Evolutionary conservation across 2,113 vertebrate species (phyloP), one percentile per base, ranked within the genome.

Genomic region (Platichthys stellatus): DNA sequence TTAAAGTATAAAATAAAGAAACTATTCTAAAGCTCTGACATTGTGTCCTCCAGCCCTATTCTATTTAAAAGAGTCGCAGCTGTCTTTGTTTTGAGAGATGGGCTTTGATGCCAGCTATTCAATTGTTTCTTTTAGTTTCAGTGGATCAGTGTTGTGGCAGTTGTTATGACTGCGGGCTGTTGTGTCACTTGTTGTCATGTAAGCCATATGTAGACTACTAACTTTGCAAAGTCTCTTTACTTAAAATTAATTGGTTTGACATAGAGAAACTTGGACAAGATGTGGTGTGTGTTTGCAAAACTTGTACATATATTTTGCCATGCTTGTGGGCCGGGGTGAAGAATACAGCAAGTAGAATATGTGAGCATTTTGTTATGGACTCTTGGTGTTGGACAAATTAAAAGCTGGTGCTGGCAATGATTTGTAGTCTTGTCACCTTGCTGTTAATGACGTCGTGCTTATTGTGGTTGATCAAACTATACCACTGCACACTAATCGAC

Each of bases 101-200:
- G 54, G 21, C 13, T 74, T 31, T 28, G 59, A 64, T 54, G 56
- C n/a, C 10, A 59, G 43, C 40, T 70, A 54, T 54, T 54, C 14
- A 20, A 54, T n/a, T 7, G n/a, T 54, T 54, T 54, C 20, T 21
- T 54, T 17, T 54, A 9, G 20, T 54, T n/a, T 21, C 51, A 54
- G 18, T n/a, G 20, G 47, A 51, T 18, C 24, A 71, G 7, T 74
- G 69, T 82, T 76, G 21, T 26, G 58, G 28, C 23, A 54, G 74
- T 56, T 82, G 79, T 76, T 73, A 26, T 81, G 70, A 69, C 75
- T 72, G 20, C 75, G 74, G 69, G 61, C 77, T 72, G 73, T 76
- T 80, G 51, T 63, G 47, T 78, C 61, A 63, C 75, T 78, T 89
- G 81, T 85, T 87, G 71, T 78, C 68, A 82, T 74, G 78, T 73